Percentiles rank a stretch among this genome's conserved stretches.
Conservation (phyloP, 2,797 vertebrate species). For the Hafferia zeledoni region DNA sequence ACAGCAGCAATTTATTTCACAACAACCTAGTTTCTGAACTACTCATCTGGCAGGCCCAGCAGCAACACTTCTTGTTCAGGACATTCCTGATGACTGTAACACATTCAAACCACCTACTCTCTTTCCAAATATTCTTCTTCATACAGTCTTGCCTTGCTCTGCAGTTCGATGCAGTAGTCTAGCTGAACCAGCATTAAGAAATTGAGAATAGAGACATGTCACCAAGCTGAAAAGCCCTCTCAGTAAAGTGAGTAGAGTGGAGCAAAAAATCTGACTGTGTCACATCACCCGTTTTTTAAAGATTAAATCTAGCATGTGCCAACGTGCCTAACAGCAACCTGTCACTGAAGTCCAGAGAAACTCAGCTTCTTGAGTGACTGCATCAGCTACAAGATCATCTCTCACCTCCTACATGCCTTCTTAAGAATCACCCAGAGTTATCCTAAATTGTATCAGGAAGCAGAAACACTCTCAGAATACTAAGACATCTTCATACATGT, state of each 20-base stretch:
- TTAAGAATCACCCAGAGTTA: neutral
- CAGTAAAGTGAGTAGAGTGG: neutral
- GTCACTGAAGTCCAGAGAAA: conserved; percentile 21
- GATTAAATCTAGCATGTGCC: conserved; percentile 6
- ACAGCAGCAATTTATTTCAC: neutral
- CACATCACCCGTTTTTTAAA: neutral
- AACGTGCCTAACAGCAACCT: neutral
- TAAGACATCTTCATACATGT: neutral
- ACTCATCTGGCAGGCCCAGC: neutral
- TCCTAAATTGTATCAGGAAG: neutral
- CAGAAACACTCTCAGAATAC: neutral
- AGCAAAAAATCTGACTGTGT: neutral
- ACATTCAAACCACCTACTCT: neutral
- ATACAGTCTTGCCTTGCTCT: neutral
- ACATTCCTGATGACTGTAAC: neutral
- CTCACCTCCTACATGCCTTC: neutral
- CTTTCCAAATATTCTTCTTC: neutral
- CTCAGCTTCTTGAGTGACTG: neutral
- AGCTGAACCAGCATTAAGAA: neutral
- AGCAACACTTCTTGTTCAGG: neutral
- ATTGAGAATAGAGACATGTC: neutral
- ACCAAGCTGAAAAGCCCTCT: neutral
- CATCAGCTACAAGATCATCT: neutral
- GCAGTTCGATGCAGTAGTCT: neutral
- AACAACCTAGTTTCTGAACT: neutral